phyloP scores from a whole-genome alignment of 1,140 invertebrate species.

The Drosophila yakuba region DNA sequence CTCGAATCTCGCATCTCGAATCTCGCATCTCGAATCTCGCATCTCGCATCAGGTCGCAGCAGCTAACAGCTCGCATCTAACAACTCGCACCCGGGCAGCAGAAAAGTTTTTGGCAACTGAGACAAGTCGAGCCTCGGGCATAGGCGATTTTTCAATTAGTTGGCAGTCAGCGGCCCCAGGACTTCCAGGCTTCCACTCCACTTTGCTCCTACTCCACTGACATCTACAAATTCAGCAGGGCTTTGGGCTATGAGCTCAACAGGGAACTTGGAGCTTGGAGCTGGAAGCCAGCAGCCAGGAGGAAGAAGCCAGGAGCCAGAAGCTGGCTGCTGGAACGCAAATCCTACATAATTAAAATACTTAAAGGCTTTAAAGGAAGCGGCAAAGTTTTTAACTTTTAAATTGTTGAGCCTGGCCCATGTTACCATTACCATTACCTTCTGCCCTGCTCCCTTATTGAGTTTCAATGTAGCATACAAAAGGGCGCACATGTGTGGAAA shows the following conservation, averaged over 20 bases:
- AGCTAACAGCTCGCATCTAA: background rate
- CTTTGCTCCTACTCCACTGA: slow-evolving; percentile 7
- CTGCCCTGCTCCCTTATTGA: slow-evolving; percentile 14
- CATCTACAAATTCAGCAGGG: slow-evolving; percentile 68
- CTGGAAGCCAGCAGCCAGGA: too few species aligned
- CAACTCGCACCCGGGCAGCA: slow-evolving; percentile 6
- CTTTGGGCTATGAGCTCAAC: slow-evolving; percentile 48
- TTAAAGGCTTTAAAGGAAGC: slow-evolving; percentile 79
- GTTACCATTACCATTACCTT: slow-evolving; percentile 15
- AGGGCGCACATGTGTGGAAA: slow-evolving; percentile 74
- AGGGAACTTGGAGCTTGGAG: background rate
- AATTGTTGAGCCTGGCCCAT: slow-evolving; percentile 60
- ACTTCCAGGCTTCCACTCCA: background rate
- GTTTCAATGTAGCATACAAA: slow-evolving; percentile 53
- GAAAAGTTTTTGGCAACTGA: slow-evolving; percentile 19
- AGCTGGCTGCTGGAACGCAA: slow-evolving; percentile 50
- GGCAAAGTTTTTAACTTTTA: slow-evolving; percentile 75
- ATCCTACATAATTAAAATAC: slow-evolving; percentile 83
- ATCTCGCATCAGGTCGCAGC: background rate
- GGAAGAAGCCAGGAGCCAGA: too few species aligned
- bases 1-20: slow-evolving; percentile 4
- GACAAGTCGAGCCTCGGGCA: slow-evolving; percentile 46
- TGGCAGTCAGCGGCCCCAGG: slow-evolving; percentile 16
- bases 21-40: background rate
- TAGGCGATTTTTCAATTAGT: slow-evolving; percentile 81